These are phyloP conservation scores for Morinoia aosen DNA, from an alignment of 2,888 invertebrate species.

Conservation along the genomic window DNA sequence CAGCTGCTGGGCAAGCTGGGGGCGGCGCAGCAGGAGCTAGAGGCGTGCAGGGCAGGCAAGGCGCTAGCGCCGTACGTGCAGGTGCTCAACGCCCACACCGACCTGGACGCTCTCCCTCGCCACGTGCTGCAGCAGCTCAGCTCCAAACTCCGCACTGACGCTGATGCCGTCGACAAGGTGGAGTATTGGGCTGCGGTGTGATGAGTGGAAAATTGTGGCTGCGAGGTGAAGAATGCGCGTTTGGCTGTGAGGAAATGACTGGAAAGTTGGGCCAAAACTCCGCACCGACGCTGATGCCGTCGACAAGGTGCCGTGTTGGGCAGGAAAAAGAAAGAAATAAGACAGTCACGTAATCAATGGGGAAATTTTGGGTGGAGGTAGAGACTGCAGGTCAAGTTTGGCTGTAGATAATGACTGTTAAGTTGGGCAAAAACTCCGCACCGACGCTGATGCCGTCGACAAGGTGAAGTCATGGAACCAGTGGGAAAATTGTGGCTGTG, in stretches of 20 bases:
- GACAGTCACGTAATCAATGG: too few relatives aligned
- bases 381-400: too few relatives aligned
- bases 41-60: constrained; percentile 61
- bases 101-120: constrained; percentile 61
- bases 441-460: too few relatives aligned
- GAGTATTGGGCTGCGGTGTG: too few relatives aligned
- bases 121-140: constrained; percentile 66
- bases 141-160: constrained; percentile 66
- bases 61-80: constrained; percentile 61
- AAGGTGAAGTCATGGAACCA: too few relatives aligned
- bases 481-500: too few relatives aligned
- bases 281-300: too few relatives aligned
- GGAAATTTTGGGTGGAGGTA: too few relatives aligned
- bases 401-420: too few relatives aligned
- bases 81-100: constrained; percentile 62
- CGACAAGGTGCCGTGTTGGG: too few relatives aligned
- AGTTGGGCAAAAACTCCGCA: too few relatives aligned
- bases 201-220: background rate
- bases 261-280: background rate
- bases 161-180: constrained; percentile 67
- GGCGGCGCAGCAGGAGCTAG: constrained; percentile 64
- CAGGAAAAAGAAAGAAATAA: background rate
- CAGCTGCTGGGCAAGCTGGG: constrained; percentile 47
- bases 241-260: background rate
- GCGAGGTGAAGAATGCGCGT: background rate